phyloP scores from a whole-genome alignment of 2,113 vertebrate species.

The Serilophus lunatus region DNA sequence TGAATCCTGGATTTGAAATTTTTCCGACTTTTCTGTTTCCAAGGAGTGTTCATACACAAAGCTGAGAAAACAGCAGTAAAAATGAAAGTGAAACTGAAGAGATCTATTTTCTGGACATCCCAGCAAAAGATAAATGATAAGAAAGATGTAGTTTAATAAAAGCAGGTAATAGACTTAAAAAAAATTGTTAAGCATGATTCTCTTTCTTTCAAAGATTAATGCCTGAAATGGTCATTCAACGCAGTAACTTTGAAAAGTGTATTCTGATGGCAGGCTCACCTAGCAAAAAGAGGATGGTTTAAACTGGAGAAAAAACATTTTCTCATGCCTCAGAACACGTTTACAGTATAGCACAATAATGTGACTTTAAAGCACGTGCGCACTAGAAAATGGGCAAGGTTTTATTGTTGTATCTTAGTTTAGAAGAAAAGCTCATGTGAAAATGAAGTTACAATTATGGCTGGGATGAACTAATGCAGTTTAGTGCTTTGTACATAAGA shows the following conservation, averaged over 20 bases:
- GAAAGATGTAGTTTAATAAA: not conserved
- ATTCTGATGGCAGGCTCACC: not conserved
- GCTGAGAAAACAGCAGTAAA: not conserved
- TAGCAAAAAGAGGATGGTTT: not conserved
- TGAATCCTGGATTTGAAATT: not conserved
- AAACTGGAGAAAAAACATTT: not conserved
- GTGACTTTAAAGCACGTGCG: not conserved
- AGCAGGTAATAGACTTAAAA: not conserved
- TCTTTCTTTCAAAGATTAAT: not conserved
- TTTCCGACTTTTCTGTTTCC: not conserved
- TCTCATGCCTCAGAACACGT: not conserved
- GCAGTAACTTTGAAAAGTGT: not conserved
- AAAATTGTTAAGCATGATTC: not conserved
- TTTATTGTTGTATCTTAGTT: not conserved
- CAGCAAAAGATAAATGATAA: not conserved
- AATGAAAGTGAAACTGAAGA: conserved; percentile 36
- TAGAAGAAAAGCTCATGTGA: not conserved
- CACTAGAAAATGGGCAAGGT: not conserved
- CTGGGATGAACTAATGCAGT: conserved; percentile 19
- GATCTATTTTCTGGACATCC: not conserved
- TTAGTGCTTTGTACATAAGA: not conserved
- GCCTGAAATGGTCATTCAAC: not conserved
- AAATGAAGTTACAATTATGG: conserved; percentile 21
- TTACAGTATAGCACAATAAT: not conserved
- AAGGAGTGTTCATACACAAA: not conserved